A percentile compares a stretch with the other conserved stretches of the same genome.
Evolutionary conservation across 1,140 invertebrate species (phyloP).

Genomic region (Coptotermes formosanus): DNA sequence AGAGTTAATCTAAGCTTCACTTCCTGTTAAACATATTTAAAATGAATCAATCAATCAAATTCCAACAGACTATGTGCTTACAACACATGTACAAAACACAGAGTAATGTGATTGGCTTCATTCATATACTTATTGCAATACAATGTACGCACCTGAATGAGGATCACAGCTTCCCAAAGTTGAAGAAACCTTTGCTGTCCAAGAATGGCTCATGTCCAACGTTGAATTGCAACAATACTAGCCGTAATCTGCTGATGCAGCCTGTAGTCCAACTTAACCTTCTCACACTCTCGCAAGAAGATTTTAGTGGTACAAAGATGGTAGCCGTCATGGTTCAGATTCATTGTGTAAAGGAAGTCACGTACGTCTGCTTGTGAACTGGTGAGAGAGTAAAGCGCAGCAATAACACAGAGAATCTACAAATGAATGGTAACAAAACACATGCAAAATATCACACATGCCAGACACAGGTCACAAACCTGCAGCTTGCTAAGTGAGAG

Average conservation of each 20-base stretch:
- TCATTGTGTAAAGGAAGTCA: slow-evolving; percentile 74
- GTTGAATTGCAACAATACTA: slow-evolving; percentile 86
- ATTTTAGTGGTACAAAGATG: slow-evolving; percentile 90
- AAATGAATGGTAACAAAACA: neutral
- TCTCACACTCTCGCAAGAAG: slow-evolving; percentile 92
- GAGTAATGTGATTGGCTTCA: no score
- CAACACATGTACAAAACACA: no score
- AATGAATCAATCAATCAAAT: no score
- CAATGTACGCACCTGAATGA: slow-evolving; percentile 62
- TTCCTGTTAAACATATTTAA: no score
- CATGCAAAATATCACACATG: no score
- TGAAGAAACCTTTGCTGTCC: slow-evolving; percentile 74
- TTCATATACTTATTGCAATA: neutral
- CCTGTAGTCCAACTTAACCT: slow-evolving; percentile 85
- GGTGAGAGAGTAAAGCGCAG: slow-evolving; percentile 36
- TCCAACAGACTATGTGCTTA: no score
- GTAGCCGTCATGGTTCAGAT: slow-evolving; percentile 85
- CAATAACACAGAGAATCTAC: neutral
- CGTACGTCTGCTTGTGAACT: slow-evolving; percentile 76
- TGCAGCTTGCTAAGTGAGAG: no score
- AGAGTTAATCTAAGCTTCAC: no score
- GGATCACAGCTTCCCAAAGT: slow-evolving; percentile 68
- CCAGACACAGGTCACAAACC: no score
- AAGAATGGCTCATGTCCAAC: slow-evolving; percentile 83
- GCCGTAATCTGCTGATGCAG: slow-evolving; percentile 92